A percentile compares a stretch with the other conserved stretches of the same genome.
These are phyloP conservation scores for Chlorodrepanis virens DNA, from an alignment of 2,113 vertebrate genomes.

Conservation along the genomic window DNA sequence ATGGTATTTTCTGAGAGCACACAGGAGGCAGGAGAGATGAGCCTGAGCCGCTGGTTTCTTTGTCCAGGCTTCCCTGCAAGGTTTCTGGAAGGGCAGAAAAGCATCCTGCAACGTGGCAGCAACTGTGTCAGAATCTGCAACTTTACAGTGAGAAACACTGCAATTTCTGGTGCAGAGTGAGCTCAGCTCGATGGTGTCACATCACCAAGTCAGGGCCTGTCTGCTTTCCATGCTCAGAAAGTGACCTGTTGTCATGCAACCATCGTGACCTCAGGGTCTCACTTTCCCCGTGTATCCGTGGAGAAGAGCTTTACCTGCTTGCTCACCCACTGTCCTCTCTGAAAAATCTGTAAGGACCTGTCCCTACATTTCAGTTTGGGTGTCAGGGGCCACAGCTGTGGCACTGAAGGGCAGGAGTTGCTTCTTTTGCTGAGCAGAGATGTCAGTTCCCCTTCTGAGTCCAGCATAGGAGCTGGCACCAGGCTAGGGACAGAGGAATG, in stretches of 20 bases:
- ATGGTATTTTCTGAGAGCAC: not conserved
- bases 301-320: not conserved
- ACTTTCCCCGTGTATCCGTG: accelerated
- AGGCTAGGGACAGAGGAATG: not conserved
- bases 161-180: not conserved
- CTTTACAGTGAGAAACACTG: not conserved
- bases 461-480: not conserved
- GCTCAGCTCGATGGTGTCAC: not conserved
- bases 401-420: not conserved
- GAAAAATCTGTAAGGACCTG: not conserved
- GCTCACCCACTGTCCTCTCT: not conserved
- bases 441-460: not conserved
- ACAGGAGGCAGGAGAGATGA: not conserved
- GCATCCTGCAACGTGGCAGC: not conserved
- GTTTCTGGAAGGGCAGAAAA: not conserved
- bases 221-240: not conserved
- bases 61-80: not conserved
- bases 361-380: not conserved
- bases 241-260: not conserved
- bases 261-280: not conserved
- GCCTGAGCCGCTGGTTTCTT: not conserved
- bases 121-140: not conserved
- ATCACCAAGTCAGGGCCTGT: not conserved
- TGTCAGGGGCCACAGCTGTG: not conserved
- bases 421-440: not conserved